Base-by-base conservation (phyloP, 2,888 invertebrate genomes). In the Pristionchus arcanus region DNA sequence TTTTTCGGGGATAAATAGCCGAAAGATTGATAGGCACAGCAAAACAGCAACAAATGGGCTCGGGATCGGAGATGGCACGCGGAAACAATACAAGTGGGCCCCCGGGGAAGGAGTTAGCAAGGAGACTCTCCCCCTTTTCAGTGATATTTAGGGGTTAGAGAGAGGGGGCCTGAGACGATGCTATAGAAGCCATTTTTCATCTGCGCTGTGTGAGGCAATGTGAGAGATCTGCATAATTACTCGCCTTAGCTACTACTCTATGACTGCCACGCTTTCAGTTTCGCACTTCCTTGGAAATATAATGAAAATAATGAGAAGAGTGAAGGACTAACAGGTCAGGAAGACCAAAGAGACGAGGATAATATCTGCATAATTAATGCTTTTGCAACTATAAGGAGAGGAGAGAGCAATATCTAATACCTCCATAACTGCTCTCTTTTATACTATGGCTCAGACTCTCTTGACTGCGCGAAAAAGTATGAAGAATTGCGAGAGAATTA, bases 111-210 rank as follows among this genome's bases (percentile, higher is more conserved):
- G 34, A 77, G 77, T 34, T 71, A 49, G 42, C 42, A 7, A 9
- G 71, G 34, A n/a, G n/a, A 34, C 16, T 28, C 71, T 59, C 59
- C 21, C 5, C 2, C 4, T 59, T 9, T 59, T 25, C 3, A 1
- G 2, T 19, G 71, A 15, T 28, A 34, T 16, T 19, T 31, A 34
- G 34, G 71, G 16, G n/a, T n/a, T 28, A 68, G 68, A 68, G 68
- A 0, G 1, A 68, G 68, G n/a, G n/a, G 31, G 28, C 21, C 11
- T 25, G 66, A 66, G 66, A 66, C 25, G 66, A 28, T 25, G 68
- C 68, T 68, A 68, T 15, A 77, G 77, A 77, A 77, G 77, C 77
- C 77, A 77, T 77, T 77, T 77, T 77, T 77, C 77, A 77, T 77
- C 42, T 21, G 11, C 25, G 42, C 37, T 4, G 42, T 42, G 37